Base-by-base conservation (phyloP, 2,888 invertebrate genomes). In the Drosophila borborema region DNA sequence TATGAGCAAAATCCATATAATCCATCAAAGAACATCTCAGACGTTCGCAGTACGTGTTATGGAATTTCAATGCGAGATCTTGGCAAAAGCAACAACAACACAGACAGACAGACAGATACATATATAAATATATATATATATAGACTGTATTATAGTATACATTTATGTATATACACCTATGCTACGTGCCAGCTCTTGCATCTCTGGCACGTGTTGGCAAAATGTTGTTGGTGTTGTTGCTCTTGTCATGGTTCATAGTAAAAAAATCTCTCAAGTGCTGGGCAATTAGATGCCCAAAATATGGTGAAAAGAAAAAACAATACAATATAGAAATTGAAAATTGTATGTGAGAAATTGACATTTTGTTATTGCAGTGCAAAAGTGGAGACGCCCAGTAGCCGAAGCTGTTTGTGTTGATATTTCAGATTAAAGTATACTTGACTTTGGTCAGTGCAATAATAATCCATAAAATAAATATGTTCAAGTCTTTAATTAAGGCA, bases 1-100 rank as follows among this genome's bases (percentile, higher is more conserved):
- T 91, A 91, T 90, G 91, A 76, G 87, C 90, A 86, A 91, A 92
- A 90, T 92, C 87, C 88, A 87, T 82, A 90, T 91, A 91, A 91
- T 92, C 89, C 91, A 89, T 85, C 86, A 85, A 76, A 82, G 67
- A 81, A 87, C 80, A 91, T 87, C 89, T 91, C 91, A 92, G 92
- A 91, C 91, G 82, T 67, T 77, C 51, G 81, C 40, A 77, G 72
- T 86, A 91, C 92, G 91, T 91, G 91, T 90, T 83, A 73, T 65
- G 77, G 92, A 91, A 92, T 91, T 88, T 88, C 81, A 91, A 89
- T 91, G 80, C 46, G 76, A 86, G 92, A 91, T 92, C 78, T 69
- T 71, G 51, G 54, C 55, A 45, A 49, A 54, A 28, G 23, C 60
- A 60, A 36, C 70, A 43, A 41, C 46, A 48, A 38, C 41, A 36